Base-by-base conservation (phyloP, 2,113 vertebrate genomes). In the Heterocephalus glaber region DNA sequence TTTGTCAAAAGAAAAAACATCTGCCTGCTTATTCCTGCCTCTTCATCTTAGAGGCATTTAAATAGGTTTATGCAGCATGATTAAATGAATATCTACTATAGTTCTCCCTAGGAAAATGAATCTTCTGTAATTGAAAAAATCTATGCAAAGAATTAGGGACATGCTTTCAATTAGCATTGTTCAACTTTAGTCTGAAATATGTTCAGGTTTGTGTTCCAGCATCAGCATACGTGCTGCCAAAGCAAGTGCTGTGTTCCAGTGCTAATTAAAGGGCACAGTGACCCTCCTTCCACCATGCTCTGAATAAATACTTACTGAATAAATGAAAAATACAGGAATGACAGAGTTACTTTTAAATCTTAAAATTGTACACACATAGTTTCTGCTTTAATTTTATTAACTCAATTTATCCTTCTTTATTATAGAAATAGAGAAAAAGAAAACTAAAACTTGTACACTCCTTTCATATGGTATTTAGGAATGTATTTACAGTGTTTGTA, bases 381-480 rank as follows among this genome's bases (percentile, higher is more conserved):
- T 8, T 60, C 16, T 92, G 16, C 22, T 92, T 93, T 92, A n/a
- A n/a, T 80, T 94, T 91, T 83, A 74, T 86, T 60, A 65, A 54
- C 3, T 61, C n/a, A 80, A n/a, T n/a, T n/a, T 66, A 86, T 79
- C 7, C 56, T 72, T 19, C 28, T 77, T 19, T 44, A 77, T 52
- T 16, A 47, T 14, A 74, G 38, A 93, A 28, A 30, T 49, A 41
- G 44, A n/a, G n/a, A 41, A 80, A 80, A 89, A 94, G 35, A 49
- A 95, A 91, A 52, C 61, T 38, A 11, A 77, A 77, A 35, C 63
- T 5, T n/a, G 11, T 33, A 22, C 30, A 35, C 11, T 68, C 87
- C 11, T 68, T 90, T 81, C 49, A 17, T 30, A 20, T 58, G 74
- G 52, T 58, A 63, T 58, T 70, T 86, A 91, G 26, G 22, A 89